A percentile compares a stretch with the other conserved stretches of the same genome.
These are phyloP conservation scores for Ophioninae sp. DNA, from an alignment of 2,888 invertebrate species.

Conservation along the genomic window DNA sequence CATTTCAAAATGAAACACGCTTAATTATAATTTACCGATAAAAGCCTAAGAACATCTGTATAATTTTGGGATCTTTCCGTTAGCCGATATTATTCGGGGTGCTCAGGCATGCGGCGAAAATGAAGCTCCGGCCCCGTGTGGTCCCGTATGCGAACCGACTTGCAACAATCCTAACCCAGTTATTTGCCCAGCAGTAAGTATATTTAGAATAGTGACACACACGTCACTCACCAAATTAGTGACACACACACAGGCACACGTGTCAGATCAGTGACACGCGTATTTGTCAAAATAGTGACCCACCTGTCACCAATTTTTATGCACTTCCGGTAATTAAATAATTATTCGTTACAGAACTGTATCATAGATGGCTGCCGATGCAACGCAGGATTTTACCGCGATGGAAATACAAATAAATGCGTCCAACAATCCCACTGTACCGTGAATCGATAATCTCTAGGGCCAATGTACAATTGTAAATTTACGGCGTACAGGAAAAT, in stretches of 20 bases:
- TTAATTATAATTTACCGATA: background rate
- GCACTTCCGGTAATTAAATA: background rate
- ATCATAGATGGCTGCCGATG: slow-evolving; percentile 22
- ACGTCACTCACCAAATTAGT: no score
- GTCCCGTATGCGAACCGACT: slow-evolving; percentile 21
- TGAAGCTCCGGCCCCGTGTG: background rate
- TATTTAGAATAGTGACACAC: background rate
- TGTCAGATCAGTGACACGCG: no score
- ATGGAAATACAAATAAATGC: background rate
- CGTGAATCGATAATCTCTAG: background rate
- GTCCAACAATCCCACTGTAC: background rate
- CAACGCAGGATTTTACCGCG: slow-evolving; percentile 22
- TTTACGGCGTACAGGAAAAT: background rate
- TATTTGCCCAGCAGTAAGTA: slow-evolving; percentile 24
- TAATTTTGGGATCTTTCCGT: background rate
- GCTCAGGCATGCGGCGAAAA: background rate
- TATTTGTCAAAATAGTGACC: background rate
- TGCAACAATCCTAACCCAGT: slow-evolving; percentile 5
- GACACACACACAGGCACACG: no score
- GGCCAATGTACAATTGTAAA: background rate
- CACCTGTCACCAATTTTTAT: background rate
- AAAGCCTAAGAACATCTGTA: background rate
- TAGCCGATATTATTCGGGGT: background rate
- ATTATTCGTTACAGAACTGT: slow-evolving; percentile 18
- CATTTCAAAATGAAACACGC: background rate